Percentiles rank a stretch among this genome's conserved stretches.
Conservation (phyloP, 2,888 invertebrate genomes). For the Cremastinae sp. region DNA sequence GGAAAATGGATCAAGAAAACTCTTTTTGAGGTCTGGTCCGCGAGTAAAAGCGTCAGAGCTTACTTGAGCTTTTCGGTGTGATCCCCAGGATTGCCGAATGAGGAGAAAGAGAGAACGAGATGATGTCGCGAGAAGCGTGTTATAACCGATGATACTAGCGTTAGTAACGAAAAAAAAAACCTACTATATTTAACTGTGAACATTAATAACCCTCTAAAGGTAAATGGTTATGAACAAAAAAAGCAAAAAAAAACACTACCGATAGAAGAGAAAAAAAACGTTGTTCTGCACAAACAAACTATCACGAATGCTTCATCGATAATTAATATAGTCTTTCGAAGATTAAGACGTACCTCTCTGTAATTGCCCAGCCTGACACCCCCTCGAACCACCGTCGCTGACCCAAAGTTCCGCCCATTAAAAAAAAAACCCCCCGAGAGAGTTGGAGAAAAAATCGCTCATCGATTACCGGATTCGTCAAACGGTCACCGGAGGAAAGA, state of each 20-base stretch:
- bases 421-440: constrained; percentile 30
- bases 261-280: constrained; percentile 66
- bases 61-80: constrained; percentile 6
- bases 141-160: constrained; percentile 55
- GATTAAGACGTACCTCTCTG: constrained; percentile 59
- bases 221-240: constrained; percentile 57
- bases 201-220: constrained; percentile 71
- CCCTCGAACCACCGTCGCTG: constrained; percentile 17
- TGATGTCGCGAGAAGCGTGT: constrained; percentile 46
- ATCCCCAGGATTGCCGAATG: constrained; percentile 12
- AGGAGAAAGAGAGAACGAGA: constrained; percentile 21
- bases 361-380: constrained; percentile 52
- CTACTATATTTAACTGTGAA: constrained; percentile 75
- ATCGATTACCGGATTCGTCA: constrained; percentile 47
- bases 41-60: neutral
- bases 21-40: neutral
- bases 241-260: constrained; percentile 66
- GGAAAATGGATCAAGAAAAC: neutral
- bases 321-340: constrained; percentile 71
- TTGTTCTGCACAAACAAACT: constrained; percentile 74
- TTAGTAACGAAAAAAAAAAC: constrained; percentile 56
- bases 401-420: constrained; percentile 38
- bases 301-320: constrained; percentile 75
- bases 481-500: constrained; percentile 41
- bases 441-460: constrained; percentile 30